Base-by-base conservation (phyloP, 2,797 vertebrate genomes). In the Catamblyrhynchus diadema region DNA sequence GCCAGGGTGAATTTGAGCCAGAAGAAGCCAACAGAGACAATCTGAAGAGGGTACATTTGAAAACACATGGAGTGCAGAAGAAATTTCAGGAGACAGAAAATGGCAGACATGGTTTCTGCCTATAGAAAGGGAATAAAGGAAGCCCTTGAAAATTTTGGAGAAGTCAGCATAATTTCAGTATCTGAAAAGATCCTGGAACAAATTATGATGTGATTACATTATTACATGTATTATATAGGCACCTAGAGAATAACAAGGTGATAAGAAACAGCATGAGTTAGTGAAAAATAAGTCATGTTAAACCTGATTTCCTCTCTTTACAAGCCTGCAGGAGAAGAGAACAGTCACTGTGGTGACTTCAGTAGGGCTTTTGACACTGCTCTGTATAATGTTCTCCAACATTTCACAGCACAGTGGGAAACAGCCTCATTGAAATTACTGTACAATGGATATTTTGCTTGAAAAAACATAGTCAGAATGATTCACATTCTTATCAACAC, bases 401-500 rank as follows among this genome's bases (percentile, higher is more conserved):
- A 37, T 77, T 90, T 81, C 37, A 20, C 41, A 42, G 51, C 78
- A 80, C 71, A 67, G 74, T n/a, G 56, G 78, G 84, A 87, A 51
- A 56, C 2, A 4, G 16, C 23, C 51, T 56, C 8, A 5, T 30
- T 91, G 84, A 85, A 87, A 87, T 85, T 75, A 69, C 37, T 41
- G 42, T 54, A 51, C 39, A 86, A 59, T 0, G 0, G 47, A 61
- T 39, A 42, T 3, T 19, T 72, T 81, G 16, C 64, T 77, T 89
- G 56, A 80, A 86, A 86, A 86, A 72, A 50, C 23, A 65, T 15
- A 56, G 42, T 65, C 39, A 54, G 81, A 84, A 80, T 35, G 14
- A 85, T 82, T 94, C 78, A n/a, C 64, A 71, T 92, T 86, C 81
- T 92, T 87, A 92, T 80, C 88, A 89, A 85, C 51, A 30, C n/a